Evolutionary conservation across 2,888 invertebrate species (phyloP).

Genomic region (Caenorhabditis sinica): DNA sequence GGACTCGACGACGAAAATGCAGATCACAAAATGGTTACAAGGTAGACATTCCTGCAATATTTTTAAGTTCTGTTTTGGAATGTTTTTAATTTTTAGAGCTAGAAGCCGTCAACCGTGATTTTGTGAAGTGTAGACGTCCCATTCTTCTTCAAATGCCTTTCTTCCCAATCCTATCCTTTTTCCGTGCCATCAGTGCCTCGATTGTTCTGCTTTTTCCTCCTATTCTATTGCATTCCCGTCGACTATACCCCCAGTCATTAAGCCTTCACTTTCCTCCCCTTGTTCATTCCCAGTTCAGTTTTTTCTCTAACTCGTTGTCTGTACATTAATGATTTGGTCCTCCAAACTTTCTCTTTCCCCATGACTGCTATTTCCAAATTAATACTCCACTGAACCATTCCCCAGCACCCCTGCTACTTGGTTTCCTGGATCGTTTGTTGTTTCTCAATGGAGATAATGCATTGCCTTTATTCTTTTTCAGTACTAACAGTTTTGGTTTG

Average conservation of each 20-base stretch:
- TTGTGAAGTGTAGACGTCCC: constrained; percentile 42
- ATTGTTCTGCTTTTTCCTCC: constrained; percentile 20
- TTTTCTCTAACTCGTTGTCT: constrained; percentile 32
- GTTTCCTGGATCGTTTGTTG: not conserved
- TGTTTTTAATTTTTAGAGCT: constrained; percentile 62
- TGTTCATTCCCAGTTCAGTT: constrained; percentile 10
- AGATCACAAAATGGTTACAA: constrained; percentile 66
- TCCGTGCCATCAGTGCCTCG: constrained; percentile 51
- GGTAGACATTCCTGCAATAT: constrained; percentile 34
- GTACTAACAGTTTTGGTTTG: constrained; percentile 36
- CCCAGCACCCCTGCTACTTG: not conserved
- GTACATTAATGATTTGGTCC: constrained; percentile 47
- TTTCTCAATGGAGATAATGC: not conserved
- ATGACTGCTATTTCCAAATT: constrained; percentile 2
- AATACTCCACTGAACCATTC: not conserved
- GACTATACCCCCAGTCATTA: constrained; percentile 7
- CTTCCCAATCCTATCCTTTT: constrained; percentile 19
- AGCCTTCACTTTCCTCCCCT: constrained; percentile 36
- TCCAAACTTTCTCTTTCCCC: constrained; percentile 13
- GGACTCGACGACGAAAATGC: constrained; percentile 44
- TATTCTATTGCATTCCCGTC: not conserved
- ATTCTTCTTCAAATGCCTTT: constrained; percentile 37
- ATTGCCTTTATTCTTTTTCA: not conserved
- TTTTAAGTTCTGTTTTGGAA: constrained; percentile 37
- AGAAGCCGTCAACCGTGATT: constrained; percentile 66